Evolutionary conservation across 2,888 invertebrate genomes (phyloP).

Genomic region (Coelinius sp.): DNA sequence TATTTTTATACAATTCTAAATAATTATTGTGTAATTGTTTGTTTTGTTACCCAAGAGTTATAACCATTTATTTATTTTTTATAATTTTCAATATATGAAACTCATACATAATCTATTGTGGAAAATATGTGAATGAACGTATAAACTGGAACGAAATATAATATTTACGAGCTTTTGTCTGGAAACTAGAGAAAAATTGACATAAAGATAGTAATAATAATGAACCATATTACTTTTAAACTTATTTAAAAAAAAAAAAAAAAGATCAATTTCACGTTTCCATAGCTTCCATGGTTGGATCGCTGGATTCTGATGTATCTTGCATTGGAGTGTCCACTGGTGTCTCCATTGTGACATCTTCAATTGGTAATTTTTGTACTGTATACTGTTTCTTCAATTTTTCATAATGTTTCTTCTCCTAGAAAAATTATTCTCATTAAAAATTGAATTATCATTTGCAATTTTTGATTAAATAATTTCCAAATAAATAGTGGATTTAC

Average conservation of each 20-base stretch:
- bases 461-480: background rate
- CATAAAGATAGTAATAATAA: constrained; percentile 9
- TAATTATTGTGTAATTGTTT: constrained; percentile 7
- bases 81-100: constrained; percentile 7
- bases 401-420: constrained; percentile 85
- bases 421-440: constrained; percentile 32
- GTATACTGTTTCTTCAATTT: constrained; percentile 80
- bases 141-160: background rate
- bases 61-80: constrained; percentile 19
- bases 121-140: background rate
- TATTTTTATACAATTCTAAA: background rate
- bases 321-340: constrained; percentile 51
- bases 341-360: constrained; percentile 73
- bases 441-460: background rate
- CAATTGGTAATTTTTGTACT: constrained; percentile 72
- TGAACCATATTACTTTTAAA: constrained; percentile 19
- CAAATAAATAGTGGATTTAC: constrained; percentile 63
- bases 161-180: background rate
- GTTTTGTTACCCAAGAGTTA: background rate
- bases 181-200: background rate
- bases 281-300: constrained; percentile 63
- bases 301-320: constrained; percentile 53
- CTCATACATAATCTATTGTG: background rate
- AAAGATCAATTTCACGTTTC: constrained; percentile 56
- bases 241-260: background rate